Evolutionary conservation across 2,797 vertebrate genomes (phyloP).

Genomic region (Erpetoichthys calabaricus): DNA sequence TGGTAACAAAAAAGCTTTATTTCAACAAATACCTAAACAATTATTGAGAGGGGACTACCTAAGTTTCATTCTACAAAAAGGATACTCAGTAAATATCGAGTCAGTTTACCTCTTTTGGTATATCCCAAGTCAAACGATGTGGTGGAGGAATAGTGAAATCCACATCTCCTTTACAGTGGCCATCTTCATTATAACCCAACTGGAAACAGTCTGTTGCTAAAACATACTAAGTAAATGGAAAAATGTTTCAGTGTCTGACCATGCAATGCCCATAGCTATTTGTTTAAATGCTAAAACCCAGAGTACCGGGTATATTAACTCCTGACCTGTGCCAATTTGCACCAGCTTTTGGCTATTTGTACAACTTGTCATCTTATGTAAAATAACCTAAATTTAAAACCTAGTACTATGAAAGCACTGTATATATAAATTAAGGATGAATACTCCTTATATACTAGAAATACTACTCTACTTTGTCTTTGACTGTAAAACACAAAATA

Average conservation of each 20-base stretch:
- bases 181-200: slow-evolving; percentile 68
- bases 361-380: no score
- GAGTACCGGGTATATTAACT: background rate
- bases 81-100: slow-evolving; percentile 5
- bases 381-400: no score
- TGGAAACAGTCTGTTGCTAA: slow-evolving; percentile 70
- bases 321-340: background rate
- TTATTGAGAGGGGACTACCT: no score
- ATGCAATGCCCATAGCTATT: no score
- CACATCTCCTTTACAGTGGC: slow-evolving; percentile 71
- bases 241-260: background rate
- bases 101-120: slow-evolving; percentile 49
- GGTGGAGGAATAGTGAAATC: slow-evolving; percentile 52
- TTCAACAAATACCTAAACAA: no score
- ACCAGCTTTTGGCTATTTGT: no score
- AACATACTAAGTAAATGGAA: slow-evolving; percentile 44
- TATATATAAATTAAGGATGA: no score
- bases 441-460: no score
- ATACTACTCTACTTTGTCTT: no score
- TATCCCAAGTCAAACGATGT: slow-evolving; percentile 69
- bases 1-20: no score
- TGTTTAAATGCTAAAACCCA: background rate
- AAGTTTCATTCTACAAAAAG: background rate
- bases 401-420: no score
- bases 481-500: no score